Conservation (phyloP, 2,113 vertebrate genomes). For the Ictidomys tridecemlineatus region DNA sequence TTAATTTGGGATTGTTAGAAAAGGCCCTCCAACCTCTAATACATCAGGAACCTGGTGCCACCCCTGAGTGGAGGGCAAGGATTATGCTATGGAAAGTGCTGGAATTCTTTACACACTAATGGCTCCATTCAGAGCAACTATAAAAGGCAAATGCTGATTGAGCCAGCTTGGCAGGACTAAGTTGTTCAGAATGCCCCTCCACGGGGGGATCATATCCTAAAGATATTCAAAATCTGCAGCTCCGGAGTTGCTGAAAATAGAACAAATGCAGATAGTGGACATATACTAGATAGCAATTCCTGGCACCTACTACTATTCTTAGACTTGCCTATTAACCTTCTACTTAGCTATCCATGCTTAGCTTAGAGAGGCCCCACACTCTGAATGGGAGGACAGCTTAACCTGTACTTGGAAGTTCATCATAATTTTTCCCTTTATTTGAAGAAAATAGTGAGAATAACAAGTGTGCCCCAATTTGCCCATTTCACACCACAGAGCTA, state of each 20-base stretch:
- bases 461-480: background rate
- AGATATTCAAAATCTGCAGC: background rate
- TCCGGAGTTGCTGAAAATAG: background rate
- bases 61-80: background rate
- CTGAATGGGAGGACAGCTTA: background rate
- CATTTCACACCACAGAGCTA: background rate
- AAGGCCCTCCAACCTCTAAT: background rate
- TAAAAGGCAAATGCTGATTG: background rate
- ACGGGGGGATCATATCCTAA: background rate
- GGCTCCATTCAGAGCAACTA: background rate
- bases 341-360: background rate
- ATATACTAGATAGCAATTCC: background rate
- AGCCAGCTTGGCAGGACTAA: background rate
- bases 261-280: background rate
- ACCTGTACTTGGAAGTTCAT: background rate
- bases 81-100: background rate
- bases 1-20: background rate
- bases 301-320: background rate
- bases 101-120: background rate
- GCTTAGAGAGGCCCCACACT: background rate
- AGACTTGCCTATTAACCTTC: background rate
- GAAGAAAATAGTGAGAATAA: conserved; percentile 11
- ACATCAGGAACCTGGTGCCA: background rate
- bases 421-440: background rate
- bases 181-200: background rate